A percentile compares a stretch with the other conserved stretches of the same genome.
phyloP scores from a whole-genome alignment of 2,113 vertebrate species.

The Burhinus oedicnemus region DNA sequence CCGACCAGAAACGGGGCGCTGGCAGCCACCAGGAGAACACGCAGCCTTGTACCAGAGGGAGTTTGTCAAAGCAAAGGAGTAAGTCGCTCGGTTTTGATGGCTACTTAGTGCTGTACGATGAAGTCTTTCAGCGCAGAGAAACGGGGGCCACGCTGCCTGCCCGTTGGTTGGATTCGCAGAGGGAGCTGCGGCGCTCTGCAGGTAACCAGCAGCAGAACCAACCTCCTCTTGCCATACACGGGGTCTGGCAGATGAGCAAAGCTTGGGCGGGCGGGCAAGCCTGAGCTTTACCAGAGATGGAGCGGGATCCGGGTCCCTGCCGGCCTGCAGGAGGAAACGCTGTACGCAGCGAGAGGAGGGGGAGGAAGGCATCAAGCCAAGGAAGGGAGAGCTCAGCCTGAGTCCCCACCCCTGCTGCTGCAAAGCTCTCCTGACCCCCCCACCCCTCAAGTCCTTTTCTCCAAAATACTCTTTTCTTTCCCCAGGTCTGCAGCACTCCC shows the following conservation, averaged over 20 bases:
- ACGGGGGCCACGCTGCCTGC: not conserved
- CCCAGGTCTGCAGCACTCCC: not conserved
- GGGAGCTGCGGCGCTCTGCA: not conserved
- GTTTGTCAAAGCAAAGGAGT: not conserved
- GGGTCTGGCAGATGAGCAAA: not conserved
- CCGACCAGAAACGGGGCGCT: not conserved
- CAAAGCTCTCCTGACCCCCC: not conserved
- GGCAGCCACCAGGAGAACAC: not conserved
- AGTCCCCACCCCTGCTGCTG: not conserved
- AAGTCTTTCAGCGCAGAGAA: not conserved
- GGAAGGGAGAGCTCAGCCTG: not conserved
- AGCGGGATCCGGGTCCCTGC: not conserved
- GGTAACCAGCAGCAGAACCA: conserved; percentile 16
- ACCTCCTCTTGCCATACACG: not conserved
- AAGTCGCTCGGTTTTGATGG: not conserved
- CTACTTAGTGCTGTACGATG: not conserved
- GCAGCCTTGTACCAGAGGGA: not conserved
- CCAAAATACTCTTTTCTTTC: not conserved
- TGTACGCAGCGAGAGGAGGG: accelerated
- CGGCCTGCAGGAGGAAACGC: not conserved
- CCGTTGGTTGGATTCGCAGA: not conserved
- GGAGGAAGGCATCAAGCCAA: not conserved
- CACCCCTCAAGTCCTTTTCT: not conserved
- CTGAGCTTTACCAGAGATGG: not conserved
- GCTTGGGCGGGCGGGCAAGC: not conserved